phyloP scores from a whole-genome alignment of 2,888 invertebrate genomes.

The Epirrita christyi region DNA sequence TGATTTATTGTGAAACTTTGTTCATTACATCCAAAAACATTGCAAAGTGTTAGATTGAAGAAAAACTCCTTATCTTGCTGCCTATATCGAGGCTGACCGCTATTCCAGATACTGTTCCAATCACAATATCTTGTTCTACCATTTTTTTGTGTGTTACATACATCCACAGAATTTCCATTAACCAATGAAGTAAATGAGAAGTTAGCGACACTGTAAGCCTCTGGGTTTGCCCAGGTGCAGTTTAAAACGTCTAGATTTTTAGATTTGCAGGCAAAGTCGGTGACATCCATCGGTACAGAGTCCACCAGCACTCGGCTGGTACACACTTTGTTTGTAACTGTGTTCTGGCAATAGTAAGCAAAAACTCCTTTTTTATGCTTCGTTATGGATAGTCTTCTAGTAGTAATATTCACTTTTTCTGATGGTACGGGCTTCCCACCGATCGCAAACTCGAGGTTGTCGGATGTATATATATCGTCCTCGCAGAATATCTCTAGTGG shows the following conservation, averaged over 20 bases:
- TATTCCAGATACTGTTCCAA: constrained; percentile 64
- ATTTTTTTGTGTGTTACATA: constrained; percentile 48
- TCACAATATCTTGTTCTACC: constrained; percentile 53
- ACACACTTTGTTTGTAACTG: constrained; percentile 56
- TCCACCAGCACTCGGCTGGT: constrained; percentile 70
- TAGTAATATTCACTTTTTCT: constrained; percentile 85
- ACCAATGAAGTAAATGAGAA: constrained; percentile 60
- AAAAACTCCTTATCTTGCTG: constrained; percentile 75
- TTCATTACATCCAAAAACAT: constrained; percentile 83
- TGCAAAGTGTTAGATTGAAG: constrained; percentile 86
- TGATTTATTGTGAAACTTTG: constrained; percentile 85
- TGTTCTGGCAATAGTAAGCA: constrained; percentile 83
- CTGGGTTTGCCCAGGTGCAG: constrained; percentile 89
- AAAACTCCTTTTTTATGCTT: constrained; percentile 80
- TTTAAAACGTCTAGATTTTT: constrained; percentile 89
- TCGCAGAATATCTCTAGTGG: constrained; percentile 87
- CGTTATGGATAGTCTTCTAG: constrained; percentile 83
- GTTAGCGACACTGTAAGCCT: constrained; percentile 62
- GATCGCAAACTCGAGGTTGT: constrained; percentile 73
- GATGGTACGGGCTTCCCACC: constrained; percentile 55
- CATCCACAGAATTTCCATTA: constrained; percentile 49
- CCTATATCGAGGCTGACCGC: constrained; percentile 70
- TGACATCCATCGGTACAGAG: constrained; percentile 85
- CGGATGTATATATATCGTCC: constrained; percentile 72
- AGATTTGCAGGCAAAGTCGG: constrained; percentile 89